Evolutionary conservation across 2,888 invertebrate genomes (phyloP).

Genomic region (Heliconius charithonia): DNA sequence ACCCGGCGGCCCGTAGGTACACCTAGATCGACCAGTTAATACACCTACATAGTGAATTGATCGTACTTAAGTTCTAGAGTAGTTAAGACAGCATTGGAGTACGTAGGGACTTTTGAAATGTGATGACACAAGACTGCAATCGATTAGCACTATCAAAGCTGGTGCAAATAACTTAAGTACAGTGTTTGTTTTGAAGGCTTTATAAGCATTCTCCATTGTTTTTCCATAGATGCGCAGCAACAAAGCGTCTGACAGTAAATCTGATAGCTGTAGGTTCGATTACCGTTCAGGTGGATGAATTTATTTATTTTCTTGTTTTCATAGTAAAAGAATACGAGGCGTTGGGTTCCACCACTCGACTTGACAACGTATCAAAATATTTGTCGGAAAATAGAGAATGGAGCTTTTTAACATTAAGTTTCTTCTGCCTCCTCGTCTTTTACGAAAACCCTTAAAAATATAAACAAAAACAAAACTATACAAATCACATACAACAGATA

Average conservation of each 20-base stretch:
- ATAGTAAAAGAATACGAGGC: neutral
- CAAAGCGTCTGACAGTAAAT: no score
- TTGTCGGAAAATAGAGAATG: no score
- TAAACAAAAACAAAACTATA: neutral
- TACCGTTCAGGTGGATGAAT: neutral
- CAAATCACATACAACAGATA: neutral
- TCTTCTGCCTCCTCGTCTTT: no score
- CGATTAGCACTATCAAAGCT: neutral
- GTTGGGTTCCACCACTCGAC: neutral
- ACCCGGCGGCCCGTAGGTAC: conserved; percentile 34
- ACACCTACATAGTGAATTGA: conserved; percentile 4
- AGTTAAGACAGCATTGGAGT: conserved; percentile 7
- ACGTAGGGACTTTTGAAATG: conserved; percentile 2
- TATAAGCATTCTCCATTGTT: neutral
- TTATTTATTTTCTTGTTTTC: neutral
- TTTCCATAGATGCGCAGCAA: neutral
- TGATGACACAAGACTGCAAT: conserved; percentile 22
- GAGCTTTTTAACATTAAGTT: no score
- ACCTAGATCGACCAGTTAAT: conserved; percentile 38
- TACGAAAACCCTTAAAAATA: neutral
- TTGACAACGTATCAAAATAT: neutral
- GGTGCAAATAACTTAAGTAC: neutral
- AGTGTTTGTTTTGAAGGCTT: neutral
- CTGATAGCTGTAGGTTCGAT: neutral
- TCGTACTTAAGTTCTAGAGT: conserved; percentile 9